Conservation (phyloP, 2,888 invertebrate genomes). For the Eilema sororculum region DNA sequence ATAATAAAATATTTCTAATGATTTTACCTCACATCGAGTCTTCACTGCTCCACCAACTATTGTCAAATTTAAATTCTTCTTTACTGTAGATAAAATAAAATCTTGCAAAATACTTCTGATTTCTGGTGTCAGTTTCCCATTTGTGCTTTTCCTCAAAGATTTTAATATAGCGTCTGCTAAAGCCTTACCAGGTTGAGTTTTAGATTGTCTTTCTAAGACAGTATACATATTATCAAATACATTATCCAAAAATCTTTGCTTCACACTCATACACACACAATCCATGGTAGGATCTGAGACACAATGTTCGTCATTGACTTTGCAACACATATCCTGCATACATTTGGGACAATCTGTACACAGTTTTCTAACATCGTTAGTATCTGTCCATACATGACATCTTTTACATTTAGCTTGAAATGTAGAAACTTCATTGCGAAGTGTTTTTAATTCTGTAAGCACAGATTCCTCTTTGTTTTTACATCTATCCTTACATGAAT, state of each 20-base stretch:
- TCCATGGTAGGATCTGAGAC: constrained; percentile 59
- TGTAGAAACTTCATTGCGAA: constrained; percentile 62
- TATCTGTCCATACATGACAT: constrained; percentile 72
- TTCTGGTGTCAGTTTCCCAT: constrained; percentile 73
- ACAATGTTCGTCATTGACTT: constrained; percentile 62
- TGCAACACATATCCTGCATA: constrained; percentile 63
- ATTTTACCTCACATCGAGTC: constrained; percentile 78
- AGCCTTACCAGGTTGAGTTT: constrained; percentile 66
- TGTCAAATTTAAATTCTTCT: constrained; percentile 77
- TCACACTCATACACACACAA: constrained; percentile 74
- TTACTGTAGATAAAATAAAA: constrained; percentile 72
- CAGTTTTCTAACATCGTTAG: constrained; percentile 64
- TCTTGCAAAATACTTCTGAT: constrained; percentile 71
- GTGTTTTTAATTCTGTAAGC: constrained; percentile 60
- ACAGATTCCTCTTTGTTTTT: constrained; percentile 62
- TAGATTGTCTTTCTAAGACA: constrained; percentile 67
- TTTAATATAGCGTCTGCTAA: constrained; percentile 68
- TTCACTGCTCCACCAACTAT: constrained; percentile 81
- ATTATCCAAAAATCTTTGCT: constrained; percentile 76
- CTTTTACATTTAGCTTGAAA: constrained; percentile 61
- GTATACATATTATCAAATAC: constrained; percentile 82
- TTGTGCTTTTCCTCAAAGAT: constrained; percentile 70
- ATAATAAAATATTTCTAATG: too few species aligned
- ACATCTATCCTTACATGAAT: constrained; percentile 71
- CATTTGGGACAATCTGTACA: constrained; percentile 79